These are phyloP conservation scores for Imbricaverruca yamaguchii DNA, from an alignment of 2,888 invertebrate genomes.

Conservation along the genomic window DNA sequence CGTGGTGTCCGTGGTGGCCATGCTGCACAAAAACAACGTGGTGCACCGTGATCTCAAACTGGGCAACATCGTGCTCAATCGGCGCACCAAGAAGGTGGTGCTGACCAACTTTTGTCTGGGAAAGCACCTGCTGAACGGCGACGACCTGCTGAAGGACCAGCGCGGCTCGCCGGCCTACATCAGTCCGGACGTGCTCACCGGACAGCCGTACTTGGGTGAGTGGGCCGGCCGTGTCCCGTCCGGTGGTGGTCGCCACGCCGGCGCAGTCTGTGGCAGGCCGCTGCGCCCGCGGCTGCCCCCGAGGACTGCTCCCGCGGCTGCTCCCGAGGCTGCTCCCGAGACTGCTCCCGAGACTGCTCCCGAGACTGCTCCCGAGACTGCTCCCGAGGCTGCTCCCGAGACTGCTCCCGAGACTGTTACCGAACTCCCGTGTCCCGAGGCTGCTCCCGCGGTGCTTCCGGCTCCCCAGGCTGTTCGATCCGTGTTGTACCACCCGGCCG, in stretches of 20 bases:
- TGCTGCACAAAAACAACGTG: conserved; percentile 65
- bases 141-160: conserved; percentile 63
- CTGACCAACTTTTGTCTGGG: conserved; percentile 71
- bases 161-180: conserved; percentile 73
- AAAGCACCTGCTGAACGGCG: conserved; percentile 63
- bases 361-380: too few relatives aligned
- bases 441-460: too few relatives aligned
- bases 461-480: too few relatives aligned
- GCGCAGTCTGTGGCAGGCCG: too few relatives aligned
- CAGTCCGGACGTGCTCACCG: conserved; percentile 67
- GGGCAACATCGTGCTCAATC: conserved; percentile 66
- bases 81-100: conserved; percentile 52
- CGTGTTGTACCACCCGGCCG: too few relatives aligned
- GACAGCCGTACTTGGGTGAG: conserved; percentile 61
- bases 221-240: neutral
- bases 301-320: too few relatives aligned
- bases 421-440: too few relatives aligned
- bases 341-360: too few relatives aligned
- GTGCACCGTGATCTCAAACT: conserved; percentile 69
- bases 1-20: conserved; percentile 62
- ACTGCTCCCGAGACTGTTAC: too few relatives aligned
- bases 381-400: too few relatives aligned
- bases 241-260: neutral
- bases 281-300: too few relatives aligned
- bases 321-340: too few relatives aligned